Evolutionary conservation across 2,888 invertebrate genomes (phyloP), one percentile per base, ranked within the genome.

Genomic region (Furcula furcula): DNA sequence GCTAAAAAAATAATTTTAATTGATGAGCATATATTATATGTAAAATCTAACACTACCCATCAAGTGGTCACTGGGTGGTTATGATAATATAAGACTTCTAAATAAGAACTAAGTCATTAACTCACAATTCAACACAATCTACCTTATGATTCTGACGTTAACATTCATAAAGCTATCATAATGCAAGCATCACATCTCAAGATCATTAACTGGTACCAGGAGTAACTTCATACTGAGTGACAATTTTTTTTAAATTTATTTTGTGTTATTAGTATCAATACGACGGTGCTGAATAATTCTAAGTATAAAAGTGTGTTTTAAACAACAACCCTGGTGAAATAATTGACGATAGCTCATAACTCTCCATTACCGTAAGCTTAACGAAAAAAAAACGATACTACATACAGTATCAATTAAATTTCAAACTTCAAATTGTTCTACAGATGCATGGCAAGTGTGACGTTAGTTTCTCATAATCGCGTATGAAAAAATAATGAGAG

Each of bases 1-100:
- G 97, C 97, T 97, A 44, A 47, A 57, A 54, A 60, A 53, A 23
- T 10, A 28, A 19, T 23, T 13, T 21, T 12, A 6, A 7, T n/a
- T n/a, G n/a, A n/a, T n/a, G 10, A 11, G 4, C 4, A 23, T 7
- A 23, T 23, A 11, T n/a, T 6, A 11, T 3, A 23, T 4, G 23
- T 4, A 23, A 4, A 23, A 23, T 12, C 15, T 16, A 16, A 16
- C 10, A 9, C n/a, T 27, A 16, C 16, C 10, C 10, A 27, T 15
- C 15, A 5, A 5, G 3, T 22, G 11, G 6, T 11, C 4, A 22
- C 22, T 10, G 22, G 3, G 11, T 22, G 10, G n/a, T 7, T 12
- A 12, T 2, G 3, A 23, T 14, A 11, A 5, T 14, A 14, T 13
- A 14, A 10, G 9, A 22, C 4, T 22, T 7, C 14, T 14, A 7